These are phyloP conservation scores for Elephantulus edwardii DNA, from an alignment of 2,113 vertebrate species.

Conservation along the genomic window DNA sequence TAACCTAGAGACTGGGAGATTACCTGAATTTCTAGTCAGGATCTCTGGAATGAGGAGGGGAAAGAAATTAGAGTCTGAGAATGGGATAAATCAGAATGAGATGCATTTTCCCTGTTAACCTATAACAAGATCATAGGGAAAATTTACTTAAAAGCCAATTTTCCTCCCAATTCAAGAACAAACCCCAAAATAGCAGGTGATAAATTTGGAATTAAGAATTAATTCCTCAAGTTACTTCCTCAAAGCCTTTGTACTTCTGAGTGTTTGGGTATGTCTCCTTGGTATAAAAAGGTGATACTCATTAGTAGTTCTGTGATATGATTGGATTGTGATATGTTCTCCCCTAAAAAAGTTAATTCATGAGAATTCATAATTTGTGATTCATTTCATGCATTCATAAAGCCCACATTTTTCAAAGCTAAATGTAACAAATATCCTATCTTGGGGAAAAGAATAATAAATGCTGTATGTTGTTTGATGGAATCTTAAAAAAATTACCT, in stretches of 20 bases:
- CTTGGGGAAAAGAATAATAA: too few species aligned
- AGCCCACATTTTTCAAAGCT: too few species aligned
- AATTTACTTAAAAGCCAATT: neutral
- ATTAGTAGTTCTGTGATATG: too few species aligned
- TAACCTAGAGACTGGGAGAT: neutral
- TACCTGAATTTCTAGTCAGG: neutral
- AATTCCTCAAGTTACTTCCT: slow-evolving; percentile 9
- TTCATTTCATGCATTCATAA: too few species aligned
- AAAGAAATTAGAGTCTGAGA: neutral
- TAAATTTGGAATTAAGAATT: neutral
- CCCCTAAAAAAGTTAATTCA: too few species aligned
- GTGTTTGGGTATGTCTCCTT: neutral
- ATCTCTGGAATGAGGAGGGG: neutral
- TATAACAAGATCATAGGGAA: neutral
- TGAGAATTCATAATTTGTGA: too few species aligned
- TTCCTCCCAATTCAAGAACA: neutral
- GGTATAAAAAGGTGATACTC: too few species aligned
- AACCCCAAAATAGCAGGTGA: slow-evolving; percentile 25
- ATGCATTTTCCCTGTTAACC: neutral
- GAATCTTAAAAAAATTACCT: neutral
- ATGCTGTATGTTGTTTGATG: too few species aligned
- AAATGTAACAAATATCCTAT: too few species aligned
- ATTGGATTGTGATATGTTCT: too few species aligned
- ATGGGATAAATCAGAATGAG: neutral
- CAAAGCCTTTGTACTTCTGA: neutral